Conservation (phyloP, 2,797 vertebrate genomes). For the Enteromius afrohamiltoni region DNA sequence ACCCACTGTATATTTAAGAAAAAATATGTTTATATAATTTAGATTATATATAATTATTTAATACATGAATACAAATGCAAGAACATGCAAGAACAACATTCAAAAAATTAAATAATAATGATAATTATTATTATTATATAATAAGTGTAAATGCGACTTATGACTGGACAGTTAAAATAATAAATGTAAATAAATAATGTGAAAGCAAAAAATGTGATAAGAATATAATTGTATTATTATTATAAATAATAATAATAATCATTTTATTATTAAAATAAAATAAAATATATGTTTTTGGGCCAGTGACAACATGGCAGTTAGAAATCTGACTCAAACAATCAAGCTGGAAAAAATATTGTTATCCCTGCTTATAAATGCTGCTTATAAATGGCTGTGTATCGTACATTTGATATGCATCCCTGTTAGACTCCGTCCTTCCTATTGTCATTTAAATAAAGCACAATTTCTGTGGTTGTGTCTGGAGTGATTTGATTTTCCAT, state of each 20-base stretch:
- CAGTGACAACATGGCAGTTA: background rate
- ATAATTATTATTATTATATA: background rate
- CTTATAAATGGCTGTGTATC: background rate
- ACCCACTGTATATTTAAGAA: too few species aligned
- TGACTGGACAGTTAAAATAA: background rate
- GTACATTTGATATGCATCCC: background rate
- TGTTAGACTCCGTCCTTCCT: background rate
- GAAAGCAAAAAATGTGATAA: background rate
- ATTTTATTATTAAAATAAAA: too few species aligned
- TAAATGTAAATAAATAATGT: background rate
- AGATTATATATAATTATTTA: too few species aligned
- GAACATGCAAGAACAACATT: too few species aligned
- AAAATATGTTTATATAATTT: background rate
- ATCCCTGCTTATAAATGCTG: background rate
- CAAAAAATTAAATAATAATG: background rate
- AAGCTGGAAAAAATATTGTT: too few species aligned
- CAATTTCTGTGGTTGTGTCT: slow-evolving; percentile 18
- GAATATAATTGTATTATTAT: background rate
- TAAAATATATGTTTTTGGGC: background rate
- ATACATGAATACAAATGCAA: too few species aligned
- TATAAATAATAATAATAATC: background rate
- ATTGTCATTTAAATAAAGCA: slow-evolving; percentile 31
- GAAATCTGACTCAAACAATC: background rate
- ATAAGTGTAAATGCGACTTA: background rate
- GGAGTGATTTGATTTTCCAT: slow-evolving; percentile 18